A percentile compares a stretch with the other conserved stretches of the same genome.
Conservation (phyloP, 2,888 invertebrate genomes). For the Amphipoea lucens region DNA sequence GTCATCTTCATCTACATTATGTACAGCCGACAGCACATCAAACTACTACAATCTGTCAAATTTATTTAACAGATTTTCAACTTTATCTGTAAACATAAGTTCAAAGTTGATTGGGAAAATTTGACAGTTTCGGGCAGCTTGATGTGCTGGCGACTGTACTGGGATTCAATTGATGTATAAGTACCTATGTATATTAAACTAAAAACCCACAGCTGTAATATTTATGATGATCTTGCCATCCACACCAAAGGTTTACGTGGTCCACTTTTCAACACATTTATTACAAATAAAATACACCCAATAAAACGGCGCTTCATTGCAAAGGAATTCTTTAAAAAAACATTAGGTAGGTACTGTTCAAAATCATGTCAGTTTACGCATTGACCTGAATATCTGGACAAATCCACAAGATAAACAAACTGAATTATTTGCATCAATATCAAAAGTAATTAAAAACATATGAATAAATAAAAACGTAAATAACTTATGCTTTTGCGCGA, state of each 20-base stretch:
- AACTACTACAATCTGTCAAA: too few species aligned
- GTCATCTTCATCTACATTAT: too few species aligned
- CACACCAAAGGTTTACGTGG: constrained; percentile 11
- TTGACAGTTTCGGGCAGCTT: too few species aligned
- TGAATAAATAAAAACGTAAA: constrained; percentile 14
- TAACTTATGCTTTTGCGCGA: constrained; percentile 2
- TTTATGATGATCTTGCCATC: constrained; percentile 26
- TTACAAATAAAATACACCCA: constrained; percentile 41
- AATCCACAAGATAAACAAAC: constrained; percentile 45
- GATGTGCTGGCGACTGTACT: too few species aligned
- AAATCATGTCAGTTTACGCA: constrained; percentile 22
- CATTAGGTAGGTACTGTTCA: not conserved
- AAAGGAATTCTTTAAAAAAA: constrained; percentile 31
- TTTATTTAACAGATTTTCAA: too few species aligned
- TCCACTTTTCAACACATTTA: constrained; percentile 35
- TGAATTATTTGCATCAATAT: constrained; percentile 44
- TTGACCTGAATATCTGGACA: constrained; percentile 51
- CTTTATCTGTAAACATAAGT: too few species aligned
- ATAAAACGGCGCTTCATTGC: constrained; percentile 26
- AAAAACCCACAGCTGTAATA: constrained; percentile 18
- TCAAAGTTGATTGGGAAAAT: too few species aligned
- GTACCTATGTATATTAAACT: not conserved
- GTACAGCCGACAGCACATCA: too few species aligned
- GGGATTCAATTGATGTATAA: not conserved
- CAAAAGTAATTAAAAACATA: constrained; percentile 50